These are phyloP conservation scores for Tuberolachnus salignus DNA, from an alignment of 2,888 invertebrate genomes.

Conservation along the genomic window DNA sequence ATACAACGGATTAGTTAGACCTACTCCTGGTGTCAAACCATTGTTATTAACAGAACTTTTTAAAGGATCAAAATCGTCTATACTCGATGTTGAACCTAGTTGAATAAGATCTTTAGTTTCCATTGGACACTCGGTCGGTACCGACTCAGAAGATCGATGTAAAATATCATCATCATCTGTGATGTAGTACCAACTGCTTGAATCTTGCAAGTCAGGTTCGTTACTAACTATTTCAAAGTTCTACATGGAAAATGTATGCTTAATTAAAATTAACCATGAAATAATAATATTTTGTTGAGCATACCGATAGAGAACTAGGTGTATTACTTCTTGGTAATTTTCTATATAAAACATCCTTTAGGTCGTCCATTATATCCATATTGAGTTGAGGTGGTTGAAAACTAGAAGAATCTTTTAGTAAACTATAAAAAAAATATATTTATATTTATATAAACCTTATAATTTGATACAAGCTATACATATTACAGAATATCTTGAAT, in stretches of 20 bases:
- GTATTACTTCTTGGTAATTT: conserved; percentile 45
- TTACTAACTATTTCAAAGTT: conserved; percentile 28
- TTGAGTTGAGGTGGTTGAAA: conserved; percentile 65
- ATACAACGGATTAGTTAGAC: conserved; percentile 66
- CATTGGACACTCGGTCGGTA: conserved; percentile 32
- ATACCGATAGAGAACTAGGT: conserved; percentile 43
- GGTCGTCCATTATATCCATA: conserved; percentile 73
- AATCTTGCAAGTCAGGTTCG: conserved; percentile 4
- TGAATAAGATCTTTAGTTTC: conserved; percentile 69
- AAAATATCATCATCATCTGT: conserved; percentile 22
- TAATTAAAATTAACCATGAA: neutral
- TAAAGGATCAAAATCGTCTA: conserved; percentile 74
- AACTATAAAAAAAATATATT: conserved; percentile 58
- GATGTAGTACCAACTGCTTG: conserved; percentile 14
- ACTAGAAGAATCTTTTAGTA: conserved; percentile 61
- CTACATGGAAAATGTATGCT: conserved; percentile 19
- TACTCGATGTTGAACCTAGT: conserved; percentile 70
- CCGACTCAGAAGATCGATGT: conserved; percentile 20
- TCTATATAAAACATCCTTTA: conserved; percentile 67
- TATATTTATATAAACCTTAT: neutral
- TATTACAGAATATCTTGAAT: neutral
- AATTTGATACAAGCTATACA: no score
- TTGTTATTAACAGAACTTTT: conserved; percentile 63
- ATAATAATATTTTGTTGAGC: neutral
- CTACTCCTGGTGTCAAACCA: conserved; percentile 60